Evolutionary conservation across 1,140 invertebrate genomes (phyloP).

Genomic region (Hermatobates lingyangjiaoensis): DNA sequence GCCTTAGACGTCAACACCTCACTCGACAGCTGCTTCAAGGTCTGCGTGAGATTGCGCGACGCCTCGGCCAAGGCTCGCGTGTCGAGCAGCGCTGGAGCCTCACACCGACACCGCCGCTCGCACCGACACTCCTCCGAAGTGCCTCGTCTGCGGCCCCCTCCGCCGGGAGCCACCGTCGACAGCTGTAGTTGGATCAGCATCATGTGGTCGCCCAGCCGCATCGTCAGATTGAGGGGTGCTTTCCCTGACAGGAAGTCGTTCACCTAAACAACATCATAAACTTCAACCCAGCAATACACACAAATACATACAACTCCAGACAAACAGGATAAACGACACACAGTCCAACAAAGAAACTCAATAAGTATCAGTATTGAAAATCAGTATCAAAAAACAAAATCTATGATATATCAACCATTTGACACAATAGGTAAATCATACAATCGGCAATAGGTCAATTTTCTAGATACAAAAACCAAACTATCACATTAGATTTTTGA

Average conservation of each 20-base stretch:
- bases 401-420: too few relatives aligned
- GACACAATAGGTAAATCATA: too few relatives aligned
- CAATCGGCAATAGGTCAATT: too few relatives aligned
- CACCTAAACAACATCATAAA: constrained; percentile 33
- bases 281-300: neutral
- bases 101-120: constrained; percentile 15
- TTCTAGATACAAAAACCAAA: too few relatives aligned
- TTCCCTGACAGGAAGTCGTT: constrained; percentile 87
- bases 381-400: too few relatives aligned
- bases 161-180: constrained; percentile 48
- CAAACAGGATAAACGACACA: too few relatives aligned
- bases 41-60: constrained; percentile 77
- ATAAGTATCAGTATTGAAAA: too few relatives aligned
- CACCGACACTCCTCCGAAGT: constrained; percentile 11
- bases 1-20: constrained; percentile 51
- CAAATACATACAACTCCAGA: neutral
- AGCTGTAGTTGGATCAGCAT: constrained; percentile 89
- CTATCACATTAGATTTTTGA: too few relatives aligned
- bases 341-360: too few relatives aligned
- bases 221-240: constrained; percentile 80
- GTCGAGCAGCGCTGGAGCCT: constrained; percentile 28
- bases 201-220: constrained; percentile 88
- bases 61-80: constrained; percentile 66
- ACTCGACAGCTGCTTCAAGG: constrained; percentile 71
- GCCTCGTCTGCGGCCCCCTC: neutral